Conservation (phyloP, 2,113 vertebrate genomes). For the Coregonus clupeaformis region DNA sequence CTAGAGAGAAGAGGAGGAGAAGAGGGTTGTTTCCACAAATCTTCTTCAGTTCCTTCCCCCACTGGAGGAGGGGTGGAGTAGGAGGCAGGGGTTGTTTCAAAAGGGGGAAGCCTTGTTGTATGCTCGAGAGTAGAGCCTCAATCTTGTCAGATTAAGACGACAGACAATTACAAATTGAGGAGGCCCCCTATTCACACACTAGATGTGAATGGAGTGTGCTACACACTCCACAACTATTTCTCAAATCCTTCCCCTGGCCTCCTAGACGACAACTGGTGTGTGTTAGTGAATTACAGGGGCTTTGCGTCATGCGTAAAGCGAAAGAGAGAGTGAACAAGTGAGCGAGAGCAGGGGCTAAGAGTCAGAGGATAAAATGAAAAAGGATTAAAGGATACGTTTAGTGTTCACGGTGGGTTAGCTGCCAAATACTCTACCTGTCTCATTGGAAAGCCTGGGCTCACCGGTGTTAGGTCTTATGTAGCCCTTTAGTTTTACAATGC, state of each 20-base stretch:
- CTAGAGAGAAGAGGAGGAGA: slow-evolving; percentile 15
- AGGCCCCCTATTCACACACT: slow-evolving; percentile 20
- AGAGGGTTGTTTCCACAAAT: slow-evolving; percentile 18
- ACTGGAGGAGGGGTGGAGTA: slow-evolving; percentile 13
- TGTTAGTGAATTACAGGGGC: slow-evolving; percentile 43
- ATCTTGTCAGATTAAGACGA: slow-evolving; percentile 46
- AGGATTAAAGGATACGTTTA: slow-evolving; percentile 7
- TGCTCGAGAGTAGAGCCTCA: slow-evolving; percentile 27
- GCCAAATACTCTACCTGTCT: slow-evolving; percentile 43
- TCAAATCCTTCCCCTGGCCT: not conserved
- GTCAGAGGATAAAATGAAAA: slow-evolving; percentile 24
- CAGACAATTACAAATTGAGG: slow-evolving; percentile 34
- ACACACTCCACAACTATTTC: not conserved
- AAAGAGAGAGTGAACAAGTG: too few relatives aligned
- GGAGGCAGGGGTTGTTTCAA: not conserved
- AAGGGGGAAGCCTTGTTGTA: slow-evolving; percentile 13
- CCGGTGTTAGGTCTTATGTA: too few relatives aligned
- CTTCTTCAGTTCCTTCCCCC: slow-evolving; percentile 24
- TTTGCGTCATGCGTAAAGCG: slow-evolving; percentile 8
- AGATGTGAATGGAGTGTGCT: not conserved
- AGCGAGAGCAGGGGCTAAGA: slow-evolving; percentile 20
- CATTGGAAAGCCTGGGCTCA: not conserved
- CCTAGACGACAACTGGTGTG: not conserved
- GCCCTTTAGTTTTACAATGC: too few relatives aligned
- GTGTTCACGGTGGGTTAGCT: slow-evolving; percentile 34